phyloP scores from a whole-genome alignment of 2,888 invertebrate genomes.

The Argyresthia albistria region DNA sequence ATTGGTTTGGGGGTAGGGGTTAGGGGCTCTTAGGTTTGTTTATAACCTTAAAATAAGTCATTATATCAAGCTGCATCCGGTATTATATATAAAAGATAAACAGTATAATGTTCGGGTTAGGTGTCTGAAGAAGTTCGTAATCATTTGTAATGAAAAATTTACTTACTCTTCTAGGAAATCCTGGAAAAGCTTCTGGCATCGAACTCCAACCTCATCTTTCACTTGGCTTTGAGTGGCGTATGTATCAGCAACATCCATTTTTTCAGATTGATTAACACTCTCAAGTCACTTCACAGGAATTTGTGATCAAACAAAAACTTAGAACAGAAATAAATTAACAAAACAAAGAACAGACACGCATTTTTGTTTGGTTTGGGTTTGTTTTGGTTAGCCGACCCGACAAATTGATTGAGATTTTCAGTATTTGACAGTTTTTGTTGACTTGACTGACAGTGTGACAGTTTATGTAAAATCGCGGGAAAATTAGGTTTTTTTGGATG shows the following conservation, averaged over 20 bases:
- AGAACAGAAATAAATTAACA: too few relatives aligned
- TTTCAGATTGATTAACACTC: background rate
- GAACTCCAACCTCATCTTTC: constrained; percentile 92
- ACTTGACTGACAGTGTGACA: too few relatives aligned
- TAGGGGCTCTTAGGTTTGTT: background rate
- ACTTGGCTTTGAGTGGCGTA: constrained; percentile 82
- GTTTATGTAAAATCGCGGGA: too few relatives aligned
- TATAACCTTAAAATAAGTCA: background rate
- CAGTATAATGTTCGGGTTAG: background rate
- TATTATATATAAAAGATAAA: background rate
- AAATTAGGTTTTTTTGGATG: too few relatives aligned
- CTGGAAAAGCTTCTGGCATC: constrained; percentile 96
- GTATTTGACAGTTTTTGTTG: too few relatives aligned
- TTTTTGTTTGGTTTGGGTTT: too few relatives aligned
- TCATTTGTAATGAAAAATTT: constrained; percentile 6
- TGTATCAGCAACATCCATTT: constrained; percentile 87
- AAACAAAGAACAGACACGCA: too few relatives aligned
- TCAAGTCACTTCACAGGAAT: background rate
- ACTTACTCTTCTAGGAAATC: constrained; percentile 96
- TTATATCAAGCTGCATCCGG: background rate
- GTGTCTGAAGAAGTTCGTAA: background rate
- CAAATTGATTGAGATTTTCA: too few relatives aligned
- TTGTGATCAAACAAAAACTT: background rate
- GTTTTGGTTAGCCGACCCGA: too few relatives aligned
- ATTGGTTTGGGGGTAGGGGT: constrained; percentile 6